Conservation (phyloP, 2,113 vertebrate genomes). For the Argyrosomus japonicus region DNA sequence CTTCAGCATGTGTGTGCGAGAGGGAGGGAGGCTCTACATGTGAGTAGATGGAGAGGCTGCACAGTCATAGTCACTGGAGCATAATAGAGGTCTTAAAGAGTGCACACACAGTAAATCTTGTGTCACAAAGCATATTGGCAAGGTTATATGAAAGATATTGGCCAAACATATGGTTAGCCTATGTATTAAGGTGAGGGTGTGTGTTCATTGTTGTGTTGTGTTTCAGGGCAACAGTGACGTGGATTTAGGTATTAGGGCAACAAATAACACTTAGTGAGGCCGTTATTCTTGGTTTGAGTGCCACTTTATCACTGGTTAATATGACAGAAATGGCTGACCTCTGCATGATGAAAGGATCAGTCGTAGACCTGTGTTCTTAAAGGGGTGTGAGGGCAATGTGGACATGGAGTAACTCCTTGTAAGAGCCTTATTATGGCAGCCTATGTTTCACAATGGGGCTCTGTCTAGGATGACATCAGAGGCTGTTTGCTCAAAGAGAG, state of each 20-base stretch:
- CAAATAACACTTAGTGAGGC: slow-evolving; percentile 21
- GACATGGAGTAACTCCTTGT: slow-evolving; percentile 1
- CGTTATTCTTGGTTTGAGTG: slow-evolving; percentile 7
- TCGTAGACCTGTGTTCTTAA: slow-evolving; percentile 8
- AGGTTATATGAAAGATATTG: slow-evolving; percentile 35
- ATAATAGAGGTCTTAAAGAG: slow-evolving; percentile 34
- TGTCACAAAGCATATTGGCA: slow-evolving; percentile 36
- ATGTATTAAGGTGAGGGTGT: slow-evolving; percentile 38
- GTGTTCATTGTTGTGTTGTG: slow-evolving; percentile 30
- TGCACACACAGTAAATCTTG: slow-evolving; percentile 63
- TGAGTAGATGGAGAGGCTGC: slow-evolving; percentile 19
- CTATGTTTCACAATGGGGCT: slow-evolving; percentile 22
- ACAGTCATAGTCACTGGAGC: slow-evolving; percentile 39
- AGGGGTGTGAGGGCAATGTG: slow-evolving; percentile 29
- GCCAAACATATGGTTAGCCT: slow-evolving; percentile 57
- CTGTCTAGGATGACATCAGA: slow-evolving; percentile 22
- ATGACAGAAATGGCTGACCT: slow-evolving; percentile 30
- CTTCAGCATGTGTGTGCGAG: slow-evolving; percentile 9
- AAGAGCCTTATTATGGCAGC: slow-evolving; percentile 11
- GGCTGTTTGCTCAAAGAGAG: background rate
- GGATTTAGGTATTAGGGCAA: slow-evolving; percentile 34
- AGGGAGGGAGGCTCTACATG: background rate
- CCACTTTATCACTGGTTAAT: slow-evolving; percentile 29
- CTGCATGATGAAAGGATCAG: slow-evolving; percentile 11
- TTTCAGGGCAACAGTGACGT: slow-evolving; percentile 44